A percentile compares a stretch with the other conserved stretches of the same genome.
phyloP scores from a whole-genome alignment of 1,140 invertebrate genomes.

The Littorina saxatilis region DNA sequence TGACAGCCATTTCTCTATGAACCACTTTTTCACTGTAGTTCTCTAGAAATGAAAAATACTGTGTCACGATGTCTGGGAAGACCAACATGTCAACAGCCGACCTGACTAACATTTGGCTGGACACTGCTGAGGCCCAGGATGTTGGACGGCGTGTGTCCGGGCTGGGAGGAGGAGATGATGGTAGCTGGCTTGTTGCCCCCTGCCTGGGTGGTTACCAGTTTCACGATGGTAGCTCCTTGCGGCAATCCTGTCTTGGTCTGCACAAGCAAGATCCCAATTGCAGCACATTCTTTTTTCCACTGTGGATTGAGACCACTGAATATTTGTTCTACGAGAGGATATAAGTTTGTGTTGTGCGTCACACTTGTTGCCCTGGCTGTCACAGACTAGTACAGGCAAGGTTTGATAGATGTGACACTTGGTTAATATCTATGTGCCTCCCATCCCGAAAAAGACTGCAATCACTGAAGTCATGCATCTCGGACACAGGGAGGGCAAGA shows the following conservation, averaged over 20 bases:
- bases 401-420: no score
- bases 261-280: slow-evolving; percentile 38
- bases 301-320: no score
- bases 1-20: no score
- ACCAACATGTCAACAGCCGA: no score
- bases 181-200: slow-evolving; percentile 72
- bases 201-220: slow-evolving; percentile 82
- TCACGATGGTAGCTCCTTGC: slow-evolving; percentile 88
- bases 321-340: no score
- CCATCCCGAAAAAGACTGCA: slow-evolving; percentile 1
- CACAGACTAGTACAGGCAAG: no score
- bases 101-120: slow-evolving; percentile 62
- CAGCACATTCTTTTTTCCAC: no score
- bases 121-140: slow-evolving; percentile 75
- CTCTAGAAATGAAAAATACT: no score
- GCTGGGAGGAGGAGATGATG: slow-evolving; percentile 68
- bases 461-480: neutral
- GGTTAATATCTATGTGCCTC: neutral
- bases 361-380: no score
- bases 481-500: neutral
- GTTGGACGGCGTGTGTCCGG: slow-evolving; percentile 72
- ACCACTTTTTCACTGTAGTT: no score
- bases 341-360: no score
- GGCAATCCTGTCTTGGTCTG: slow-evolving; percentile 76
- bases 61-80: no score